Conservation (phyloP, 2,113 vertebrate genomes). For the human region GRCh38 chr11:86159001-86159500, state of each 20-base stretch:
- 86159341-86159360: neutral
- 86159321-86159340: neutral
- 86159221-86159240: slow-evolving; percentile 5
- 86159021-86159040: neutral
- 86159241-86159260: neutral
- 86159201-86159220: neutral
- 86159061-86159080: neutral
- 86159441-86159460: neutral
- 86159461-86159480: no score
- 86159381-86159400: neutral
- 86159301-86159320: neutral
- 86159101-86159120: slow-evolving; percentile 13
- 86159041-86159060: neutral
- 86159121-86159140: neutral
- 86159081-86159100: neutral
- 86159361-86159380: neutral
- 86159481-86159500: neutral
- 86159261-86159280: neutral
- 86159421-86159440: neutral
- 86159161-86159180: neutral
- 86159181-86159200: neutral
- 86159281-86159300: neutral
- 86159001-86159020: no score
- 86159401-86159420: neutral
- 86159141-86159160: neutral